Percentiles rank a stretch among this genome's conserved stretches.
phyloP scores from a whole-genome alignment of 2,888 invertebrate species.

The Blastobasis lacticolella region DNA sequence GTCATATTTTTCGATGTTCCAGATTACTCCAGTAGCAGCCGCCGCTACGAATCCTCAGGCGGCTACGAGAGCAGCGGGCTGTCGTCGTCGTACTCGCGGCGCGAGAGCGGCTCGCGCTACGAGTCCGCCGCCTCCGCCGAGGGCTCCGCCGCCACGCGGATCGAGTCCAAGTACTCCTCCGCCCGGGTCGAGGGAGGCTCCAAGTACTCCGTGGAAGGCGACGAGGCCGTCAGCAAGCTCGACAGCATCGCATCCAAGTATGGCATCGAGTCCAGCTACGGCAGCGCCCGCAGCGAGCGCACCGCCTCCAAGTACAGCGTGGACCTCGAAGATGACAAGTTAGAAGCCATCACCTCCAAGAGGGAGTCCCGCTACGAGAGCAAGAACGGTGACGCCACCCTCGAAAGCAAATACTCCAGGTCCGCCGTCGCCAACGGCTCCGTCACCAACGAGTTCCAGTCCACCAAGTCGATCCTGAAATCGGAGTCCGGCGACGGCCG shows the following conservation, averaged over 20 bases:
- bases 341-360: constrained; percentile 39
- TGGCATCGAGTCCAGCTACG: constrained; percentile 34
- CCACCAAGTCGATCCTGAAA: constrained; percentile 33
- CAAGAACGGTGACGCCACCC: constrained; percentile 38
- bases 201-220: constrained; percentile 48
- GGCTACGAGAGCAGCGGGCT: constrained; percentile 42
- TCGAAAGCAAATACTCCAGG: constrained; percentile 49
- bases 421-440: constrained; percentile 51
- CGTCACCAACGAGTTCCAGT: constrained; percentile 34
- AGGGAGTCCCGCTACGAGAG: constrained; percentile 43
- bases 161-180: constrained; percentile 54
- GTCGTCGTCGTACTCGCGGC: constrained; percentile 46
- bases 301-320: constrained; percentile 29
- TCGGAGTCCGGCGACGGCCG: constrained; percentile 70
- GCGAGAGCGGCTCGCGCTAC: constrained; percentile 53
- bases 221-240: constrained; percentile 34
- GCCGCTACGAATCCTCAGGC: constrained; percentile 55
- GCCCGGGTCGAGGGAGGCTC: constrained; percentile 26
- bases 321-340: constrained; percentile 30
- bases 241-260: constrained; percentile 48
- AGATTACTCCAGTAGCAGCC: constrained; percentile 63
- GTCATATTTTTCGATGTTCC: constrained; percentile 1
- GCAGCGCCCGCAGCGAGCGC: constrained; percentile 29
- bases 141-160: constrained; percentile 43
- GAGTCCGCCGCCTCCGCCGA: constrained; percentile 42